Percentiles rank a stretch among this genome's conserved stretches.
These are phyloP conservation scores for Daboia siamensis DNA, from an alignment of 2,113 vertebrate genomes.

Conservation along the genomic window DNA sequence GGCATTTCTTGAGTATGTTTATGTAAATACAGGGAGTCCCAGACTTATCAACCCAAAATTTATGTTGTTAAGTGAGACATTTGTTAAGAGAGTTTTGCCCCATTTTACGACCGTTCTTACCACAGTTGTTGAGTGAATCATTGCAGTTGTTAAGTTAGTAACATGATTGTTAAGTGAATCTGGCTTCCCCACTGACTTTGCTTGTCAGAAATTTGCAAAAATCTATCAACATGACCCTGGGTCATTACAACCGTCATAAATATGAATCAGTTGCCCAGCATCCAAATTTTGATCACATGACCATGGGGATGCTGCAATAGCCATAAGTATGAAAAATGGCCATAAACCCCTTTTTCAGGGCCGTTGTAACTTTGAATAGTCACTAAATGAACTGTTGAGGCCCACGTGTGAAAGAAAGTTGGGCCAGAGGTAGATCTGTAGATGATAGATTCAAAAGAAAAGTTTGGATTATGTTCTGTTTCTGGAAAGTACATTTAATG, in stretches of 20 bases:
- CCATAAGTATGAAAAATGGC: neutral
- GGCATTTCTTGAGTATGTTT: neutral
- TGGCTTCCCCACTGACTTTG: neutral
- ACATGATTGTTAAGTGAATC: neutral
- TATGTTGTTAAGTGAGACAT: neutral
- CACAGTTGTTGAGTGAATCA: neutral
- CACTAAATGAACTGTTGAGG: neutral
- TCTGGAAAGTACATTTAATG: neutral
- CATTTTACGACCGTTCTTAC: neutral
- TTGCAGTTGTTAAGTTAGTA: neutral
- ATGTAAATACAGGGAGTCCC: neutral
- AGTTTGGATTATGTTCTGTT: neutral
- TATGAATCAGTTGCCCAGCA: neutral
- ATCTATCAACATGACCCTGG: neutral
- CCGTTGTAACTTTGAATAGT: neutral
- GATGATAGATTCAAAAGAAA: neutral
- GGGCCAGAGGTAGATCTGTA: neutral
- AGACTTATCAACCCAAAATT: neutral
- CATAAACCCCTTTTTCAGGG: neutral
- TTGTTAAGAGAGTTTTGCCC: neutral
- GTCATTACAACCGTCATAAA: neutral
- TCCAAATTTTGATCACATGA: neutral
- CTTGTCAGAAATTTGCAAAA: neutral
- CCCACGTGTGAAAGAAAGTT: neutral
- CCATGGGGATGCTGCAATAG: neutral